Base-by-base conservation (phyloP, 2,797 vertebrate genomes). In the Pelobates cultripes region DNA sequence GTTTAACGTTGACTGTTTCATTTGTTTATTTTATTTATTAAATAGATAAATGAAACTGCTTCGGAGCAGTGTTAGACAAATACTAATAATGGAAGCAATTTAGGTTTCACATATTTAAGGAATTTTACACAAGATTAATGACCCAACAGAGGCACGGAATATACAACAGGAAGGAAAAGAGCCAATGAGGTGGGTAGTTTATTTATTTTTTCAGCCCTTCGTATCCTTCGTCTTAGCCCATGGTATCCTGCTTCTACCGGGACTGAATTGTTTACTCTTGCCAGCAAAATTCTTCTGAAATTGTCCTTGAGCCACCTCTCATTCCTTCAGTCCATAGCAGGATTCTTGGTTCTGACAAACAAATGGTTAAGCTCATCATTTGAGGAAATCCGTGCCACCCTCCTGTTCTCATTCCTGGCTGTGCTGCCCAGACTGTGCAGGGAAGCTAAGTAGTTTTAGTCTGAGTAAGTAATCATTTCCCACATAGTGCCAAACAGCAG, bases 381-480 rank as follows among this genome's bases (percentile, higher is more conserved):
- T 67, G 40, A 45, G 7, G 44, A 72, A 43, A 28, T 44, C 67
- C 76, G 73, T 28, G 28, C 57, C 73, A 13, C 79, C 55, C 73
- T 70, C 73, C 67, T 44, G n/a, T 74, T 41, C 45, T 17, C 43
- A 43, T 81, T 81, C 73, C 80, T 81, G 80, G 80, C 80, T 76
- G 55, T 7, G 7, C 47, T 53, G 64, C 78, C 64, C 53, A 60
- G 43, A 64, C 61, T 70, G 79, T 28, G 28, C 73, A 63, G 55
- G 8, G 40, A 53, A 40, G 79, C 55, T 28, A 70, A 70, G 71
- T 55, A 55, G 69, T 45, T 74, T 15, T 43, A 75, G 69, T 7
- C 61, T 82, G 75, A 28, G 80, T 72, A 77, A 72, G 44, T 47
- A 76, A 73, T 75, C 73, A 47, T 14, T 70, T 15, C 68, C 72